phyloP scores from a whole-genome alignment of 2,888 invertebrate genomes.

The Tupiocoris notatus region DNA sequence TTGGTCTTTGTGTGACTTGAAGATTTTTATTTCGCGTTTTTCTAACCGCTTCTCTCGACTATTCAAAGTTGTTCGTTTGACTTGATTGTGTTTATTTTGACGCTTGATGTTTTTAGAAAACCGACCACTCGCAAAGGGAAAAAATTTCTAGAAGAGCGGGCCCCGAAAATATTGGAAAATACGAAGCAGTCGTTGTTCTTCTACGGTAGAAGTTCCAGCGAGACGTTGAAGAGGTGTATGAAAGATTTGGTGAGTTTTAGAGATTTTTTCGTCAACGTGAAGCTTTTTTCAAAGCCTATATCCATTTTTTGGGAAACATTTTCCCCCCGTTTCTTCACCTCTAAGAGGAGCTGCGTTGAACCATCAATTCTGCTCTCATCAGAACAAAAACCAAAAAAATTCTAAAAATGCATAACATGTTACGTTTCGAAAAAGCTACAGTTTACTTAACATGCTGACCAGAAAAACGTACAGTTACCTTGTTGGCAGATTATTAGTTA shows the following conservation, averaged over 20 bases:
- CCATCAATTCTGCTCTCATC: neutral
- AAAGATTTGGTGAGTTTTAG: conserved; percentile 70
- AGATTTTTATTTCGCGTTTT: too few relatives aligned
- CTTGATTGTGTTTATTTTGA: too few relatives aligned
- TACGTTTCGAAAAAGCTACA: too few relatives aligned
- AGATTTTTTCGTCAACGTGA: neutral
- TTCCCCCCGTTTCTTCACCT: neutral
- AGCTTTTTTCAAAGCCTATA: too few relatives aligned
- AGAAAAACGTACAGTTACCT: too few relatives aligned
- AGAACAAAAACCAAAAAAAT: neutral
- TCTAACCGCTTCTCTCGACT: too few relatives aligned
- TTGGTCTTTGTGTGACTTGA: too few relatives aligned
- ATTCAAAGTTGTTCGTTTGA: too few relatives aligned
- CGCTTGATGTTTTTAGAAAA: conserved; percentile 72
- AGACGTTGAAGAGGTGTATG: conserved; percentile 67
- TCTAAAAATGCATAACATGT: too few relatives aligned
- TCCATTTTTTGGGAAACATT: too few relatives aligned
- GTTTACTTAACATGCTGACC: too few relatives aligned
- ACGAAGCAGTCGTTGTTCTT: conserved; percentile 80
- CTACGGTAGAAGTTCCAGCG: conserved; percentile 78
- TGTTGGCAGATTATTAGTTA: too few relatives aligned
- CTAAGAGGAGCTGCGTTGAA: neutral
- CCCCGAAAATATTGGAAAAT: conserved; percentile 86
- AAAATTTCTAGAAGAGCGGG: conserved; percentile 73
- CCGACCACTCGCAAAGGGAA: conserved; percentile 87